phyloP scores from a whole-genome alignment of 2,797 vertebrate genomes.

The Rhynchotus rufescens region DNA sequence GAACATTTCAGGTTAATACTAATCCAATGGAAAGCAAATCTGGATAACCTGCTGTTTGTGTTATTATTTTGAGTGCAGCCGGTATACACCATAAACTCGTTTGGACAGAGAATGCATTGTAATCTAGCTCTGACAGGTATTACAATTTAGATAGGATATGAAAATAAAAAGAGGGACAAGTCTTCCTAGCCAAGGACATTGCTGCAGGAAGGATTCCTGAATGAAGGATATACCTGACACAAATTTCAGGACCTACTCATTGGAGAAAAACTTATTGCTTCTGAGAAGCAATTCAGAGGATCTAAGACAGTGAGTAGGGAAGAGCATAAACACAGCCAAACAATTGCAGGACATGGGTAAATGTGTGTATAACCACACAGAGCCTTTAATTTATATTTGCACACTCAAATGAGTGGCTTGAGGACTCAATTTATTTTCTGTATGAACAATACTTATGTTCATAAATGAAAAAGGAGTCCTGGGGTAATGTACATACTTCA shows the following conservation, averaged over 20 bases:
- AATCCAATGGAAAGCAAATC: neutral
- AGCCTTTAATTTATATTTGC: slow-evolving; percentile 24
- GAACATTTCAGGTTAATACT: neutral
- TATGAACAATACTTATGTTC: neutral
- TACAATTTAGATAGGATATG: neutral
- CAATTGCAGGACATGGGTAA: neutral
- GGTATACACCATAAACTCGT: neutral
- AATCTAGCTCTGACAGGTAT: neutral
- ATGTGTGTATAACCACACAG: neutral
- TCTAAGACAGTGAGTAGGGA: neutral
- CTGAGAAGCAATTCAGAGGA: neutral
- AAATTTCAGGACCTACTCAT: neutral
- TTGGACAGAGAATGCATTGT: neutral
- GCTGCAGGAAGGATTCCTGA: neutral
- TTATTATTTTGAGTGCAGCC: neutral
- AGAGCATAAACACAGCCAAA: neutral
- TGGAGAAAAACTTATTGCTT: neutral
- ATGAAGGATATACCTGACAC: neutral
- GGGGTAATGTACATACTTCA: neutral
- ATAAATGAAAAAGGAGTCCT: neutral
- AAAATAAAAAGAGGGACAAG: neutral
- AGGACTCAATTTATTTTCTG: slow-evolving; percentile 14
- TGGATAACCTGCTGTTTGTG: neutral
- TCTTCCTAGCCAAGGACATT: neutral
- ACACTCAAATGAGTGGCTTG: neutral